These are phyloP conservation scores for Fringilla coelebs DNA, from an alignment of 2,797 vertebrate species.

Conservation along the genomic window DNA sequence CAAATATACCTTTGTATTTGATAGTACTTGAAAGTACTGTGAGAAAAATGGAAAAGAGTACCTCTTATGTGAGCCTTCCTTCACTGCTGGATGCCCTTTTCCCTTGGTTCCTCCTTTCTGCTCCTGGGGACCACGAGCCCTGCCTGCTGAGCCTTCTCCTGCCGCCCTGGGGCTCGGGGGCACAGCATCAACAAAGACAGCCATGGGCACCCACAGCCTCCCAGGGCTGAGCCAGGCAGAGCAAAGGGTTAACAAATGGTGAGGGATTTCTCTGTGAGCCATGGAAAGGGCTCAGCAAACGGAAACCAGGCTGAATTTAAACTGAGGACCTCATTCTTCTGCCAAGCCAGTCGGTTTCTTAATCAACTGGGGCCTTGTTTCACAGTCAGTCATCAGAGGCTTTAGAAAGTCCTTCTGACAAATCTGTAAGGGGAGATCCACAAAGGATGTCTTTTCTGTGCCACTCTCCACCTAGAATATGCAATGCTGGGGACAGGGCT, in stretches of 20 bases:
- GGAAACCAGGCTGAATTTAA: conserved; percentile 56
- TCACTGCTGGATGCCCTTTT: neutral
- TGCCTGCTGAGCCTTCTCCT: neutral
- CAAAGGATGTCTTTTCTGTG: conserved; percentile 50
- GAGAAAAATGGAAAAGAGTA: neutral
- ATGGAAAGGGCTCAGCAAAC: conserved; percentile 1
- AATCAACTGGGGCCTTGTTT: conserved; percentile 65
- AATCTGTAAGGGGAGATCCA: neutral
- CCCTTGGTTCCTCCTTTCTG: neutral
- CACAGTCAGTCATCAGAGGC: conserved; percentile 1
- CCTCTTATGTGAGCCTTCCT: neutral
- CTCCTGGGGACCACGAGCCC: neutral
- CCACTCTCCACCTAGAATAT: neutral
- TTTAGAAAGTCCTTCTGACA: conserved; percentile 5
- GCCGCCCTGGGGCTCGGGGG: accelerated
- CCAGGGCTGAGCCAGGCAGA: neutral
- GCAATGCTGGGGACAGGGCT: neutral
- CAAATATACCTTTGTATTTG: neutral
- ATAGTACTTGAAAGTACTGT: neutral
- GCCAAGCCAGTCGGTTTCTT: conserved; percentile 9
- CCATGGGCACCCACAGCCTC: neutral
- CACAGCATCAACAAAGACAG: accelerated
- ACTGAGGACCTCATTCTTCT: conserved; percentile 56
- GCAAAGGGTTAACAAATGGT: conserved; percentile 25
- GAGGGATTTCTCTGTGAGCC: neutral